These are phyloP conservation scores for Alouatta palliata DNA, from an alignment of 2,113 vertebrate genomes.

Conservation along the genomic window DNA sequence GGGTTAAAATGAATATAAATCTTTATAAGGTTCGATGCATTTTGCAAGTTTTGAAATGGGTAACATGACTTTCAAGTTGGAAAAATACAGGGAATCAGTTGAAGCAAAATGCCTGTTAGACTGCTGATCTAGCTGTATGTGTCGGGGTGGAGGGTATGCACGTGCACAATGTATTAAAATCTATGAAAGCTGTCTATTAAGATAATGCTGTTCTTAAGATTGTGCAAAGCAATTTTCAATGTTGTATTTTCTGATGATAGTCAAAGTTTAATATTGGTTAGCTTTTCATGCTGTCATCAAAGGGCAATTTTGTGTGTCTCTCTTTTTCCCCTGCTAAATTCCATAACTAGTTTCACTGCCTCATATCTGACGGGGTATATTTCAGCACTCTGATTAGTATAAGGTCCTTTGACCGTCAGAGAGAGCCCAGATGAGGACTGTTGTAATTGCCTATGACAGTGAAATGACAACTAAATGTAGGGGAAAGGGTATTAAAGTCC, in stretches of 20 bases:
- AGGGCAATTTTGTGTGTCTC: not conserved
- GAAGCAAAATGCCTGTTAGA: not conserved
- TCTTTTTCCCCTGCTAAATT: not conserved
- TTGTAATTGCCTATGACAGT: not conserved
- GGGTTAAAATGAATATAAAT: not conserved
- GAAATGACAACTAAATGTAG: not conserved
- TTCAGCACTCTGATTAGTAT: not conserved
- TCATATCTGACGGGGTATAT: not conserved
- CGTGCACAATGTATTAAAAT: not conserved
- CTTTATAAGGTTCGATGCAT: not conserved
- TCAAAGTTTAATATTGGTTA: not conserved
- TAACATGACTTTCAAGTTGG: not conserved
- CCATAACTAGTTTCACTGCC: not conserved
- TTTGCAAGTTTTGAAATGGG: slow-evolving; percentile 5
- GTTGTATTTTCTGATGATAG: not conserved
- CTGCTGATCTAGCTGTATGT: not conserved
- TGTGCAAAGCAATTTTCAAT: not conserved
- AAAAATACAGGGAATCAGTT: not conserved
- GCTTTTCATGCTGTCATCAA: not conserved
- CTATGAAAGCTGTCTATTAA: not conserved
- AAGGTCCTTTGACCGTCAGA: not conserved
- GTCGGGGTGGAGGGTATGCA: not conserved
- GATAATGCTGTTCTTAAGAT: not conserved
- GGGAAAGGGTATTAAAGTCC: not conserved
- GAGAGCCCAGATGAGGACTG: not conserved